A percentile compares a stretch with the other conserved stretches of the same genome.
phyloP scores from a whole-genome alignment of 2,888 invertebrate species.

The Perizoma affinitatum region DNA sequence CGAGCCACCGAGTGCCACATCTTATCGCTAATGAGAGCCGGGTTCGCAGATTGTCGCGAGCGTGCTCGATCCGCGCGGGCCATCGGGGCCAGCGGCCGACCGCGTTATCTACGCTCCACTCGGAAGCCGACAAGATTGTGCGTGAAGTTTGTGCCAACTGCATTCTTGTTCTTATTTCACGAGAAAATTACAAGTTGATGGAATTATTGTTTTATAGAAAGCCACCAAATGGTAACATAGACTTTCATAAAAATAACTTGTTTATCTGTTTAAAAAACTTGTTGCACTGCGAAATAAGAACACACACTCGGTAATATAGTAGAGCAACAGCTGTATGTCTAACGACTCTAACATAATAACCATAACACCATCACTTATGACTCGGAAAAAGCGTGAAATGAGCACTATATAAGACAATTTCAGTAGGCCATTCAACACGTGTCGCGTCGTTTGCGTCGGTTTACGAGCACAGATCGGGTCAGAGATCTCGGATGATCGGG shows the following conservation, averaged over 20 bases:
- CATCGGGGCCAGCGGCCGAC: conserved; percentile 46
- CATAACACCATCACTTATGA: background rate
- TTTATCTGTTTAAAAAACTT: too few species aligned
- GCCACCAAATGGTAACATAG: background rate
- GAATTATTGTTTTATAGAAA: background rate
- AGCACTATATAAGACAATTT: conserved; percentile 8
- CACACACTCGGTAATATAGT: too few species aligned
- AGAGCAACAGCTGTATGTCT: too few species aligned
- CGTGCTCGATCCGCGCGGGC: conserved; percentile 47
- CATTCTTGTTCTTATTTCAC: conserved; percentile 22
- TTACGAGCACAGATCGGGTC: conserved; percentile 50
- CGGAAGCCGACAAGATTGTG: conserved; percentile 36
- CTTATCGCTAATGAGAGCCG: conserved; percentile 71
- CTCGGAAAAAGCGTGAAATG: background rate
- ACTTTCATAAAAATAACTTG: background rate
- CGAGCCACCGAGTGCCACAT: conserved; percentile 59
- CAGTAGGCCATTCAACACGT: conserved; percentile 29
- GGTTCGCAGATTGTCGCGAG: conserved; percentile 57
- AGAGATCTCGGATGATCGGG: conserved; percentile 52
- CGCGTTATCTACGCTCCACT: conserved; percentile 45
- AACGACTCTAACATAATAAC: background rate
- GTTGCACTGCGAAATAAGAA: too few species aligned
- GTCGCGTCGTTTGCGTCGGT: conserved; percentile 44
- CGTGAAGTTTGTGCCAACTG: conserved; percentile 33
- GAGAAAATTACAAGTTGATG: conserved; percentile 19